Evolutionary conservation across 2,797 vertebrate genomes (phyloP), one percentile per base, ranked within the genome.

Genomic region (Hafferia zeledoni): DNA sequence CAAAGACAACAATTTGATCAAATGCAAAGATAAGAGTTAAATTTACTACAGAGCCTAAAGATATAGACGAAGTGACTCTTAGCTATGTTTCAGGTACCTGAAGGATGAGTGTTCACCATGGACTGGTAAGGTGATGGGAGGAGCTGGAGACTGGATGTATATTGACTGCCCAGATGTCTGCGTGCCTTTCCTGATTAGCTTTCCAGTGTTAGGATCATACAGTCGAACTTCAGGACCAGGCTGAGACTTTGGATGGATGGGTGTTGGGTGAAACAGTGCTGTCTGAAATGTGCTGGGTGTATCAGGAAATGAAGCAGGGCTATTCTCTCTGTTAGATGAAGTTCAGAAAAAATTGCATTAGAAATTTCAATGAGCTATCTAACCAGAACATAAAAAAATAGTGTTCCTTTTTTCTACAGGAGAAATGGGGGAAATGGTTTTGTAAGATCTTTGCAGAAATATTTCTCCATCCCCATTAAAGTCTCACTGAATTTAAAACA

Each of bases 151-250:
- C 53, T 98, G 98, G 78, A 98, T 96, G 96, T 98, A 99, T 47
- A 97, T 67, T 4, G 97, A 91, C 12, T 98, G 98, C 35, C 96
- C 97, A 4, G 98, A 92, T 23, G 79, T 93, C 79, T 98, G 98
- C 13, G 98, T 83, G 2, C 98, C 98, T 74, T 98, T 98, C 61
- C 99, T 98, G 96, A 99, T 99, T 72, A 99, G 98, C 94, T 99
- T 99, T 77, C 99, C 99, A 2, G 99, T 99, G 91, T 98, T 98
- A 1, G 99, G 97, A 95, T 99, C 98, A 16, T 99, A 99, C 71
- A 98, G 98, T 15, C 99, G 98, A 43, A 98, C 97, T 93, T 99
- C 99, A 0, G 98, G 99, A 60, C 98, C 97, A 17, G 98, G 96
- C 2, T 93, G 97, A 25, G 97, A 94, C 97, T 98, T 98, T 11